phyloP scores from a whole-genome alignment of 2,888 invertebrate genomes.

The Lamproptera curius region DNA sequence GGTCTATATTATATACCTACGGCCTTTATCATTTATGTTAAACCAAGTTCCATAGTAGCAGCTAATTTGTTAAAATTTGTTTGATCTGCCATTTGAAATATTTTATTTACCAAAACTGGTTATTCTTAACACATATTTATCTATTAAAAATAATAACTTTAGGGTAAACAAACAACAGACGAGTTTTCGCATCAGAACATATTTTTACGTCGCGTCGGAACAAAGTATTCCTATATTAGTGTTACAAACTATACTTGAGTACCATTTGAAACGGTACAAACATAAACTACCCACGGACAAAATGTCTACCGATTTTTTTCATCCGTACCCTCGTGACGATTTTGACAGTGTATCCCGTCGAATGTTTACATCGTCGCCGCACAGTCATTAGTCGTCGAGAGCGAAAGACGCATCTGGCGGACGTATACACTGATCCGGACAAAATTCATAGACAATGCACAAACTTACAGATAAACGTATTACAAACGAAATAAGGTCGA shows the following conservation, averaged over 20 bases:
- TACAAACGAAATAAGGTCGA: conserved; percentile 8
- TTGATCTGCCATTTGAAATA: too few relatives aligned
- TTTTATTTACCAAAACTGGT: too few relatives aligned
- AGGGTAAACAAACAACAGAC: too few relatives aligned
- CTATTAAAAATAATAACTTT: too few relatives aligned
- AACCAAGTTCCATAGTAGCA: too few relatives aligned
- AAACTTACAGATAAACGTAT: conserved; percentile 9
- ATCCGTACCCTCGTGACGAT: conserved; percentile 48
- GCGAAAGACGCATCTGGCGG: conserved; percentile 60
- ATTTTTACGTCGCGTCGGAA: too few relatives aligned
- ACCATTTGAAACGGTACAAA: conserved; percentile 31
- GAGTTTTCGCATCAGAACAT: too few relatives aligned
- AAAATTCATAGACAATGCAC: conserved; percentile 1
- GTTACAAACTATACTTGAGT: too few relatives aligned
- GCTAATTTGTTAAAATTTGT: too few relatives aligned
- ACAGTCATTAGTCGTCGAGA: conserved; percentile 70
- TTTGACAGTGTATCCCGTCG: conserved; percentile 59
- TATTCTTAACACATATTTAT: too few relatives aligned
- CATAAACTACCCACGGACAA: conserved; percentile 38
- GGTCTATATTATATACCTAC: too few relatives aligned
- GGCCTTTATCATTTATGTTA: too few relatives aligned
- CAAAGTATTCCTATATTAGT: conserved; percentile 4
- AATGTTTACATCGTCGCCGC: conserved; percentile 70
- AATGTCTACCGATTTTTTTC: conserved; percentile 43
- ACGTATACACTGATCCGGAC: conserved; percentile 40